Percentiles rank a stretch among this genome's conserved stretches.
Evolutionary conservation across 2,113 vertebrate species (phyloP).

Genomic region (Dasyurus viverrinus): DNA sequence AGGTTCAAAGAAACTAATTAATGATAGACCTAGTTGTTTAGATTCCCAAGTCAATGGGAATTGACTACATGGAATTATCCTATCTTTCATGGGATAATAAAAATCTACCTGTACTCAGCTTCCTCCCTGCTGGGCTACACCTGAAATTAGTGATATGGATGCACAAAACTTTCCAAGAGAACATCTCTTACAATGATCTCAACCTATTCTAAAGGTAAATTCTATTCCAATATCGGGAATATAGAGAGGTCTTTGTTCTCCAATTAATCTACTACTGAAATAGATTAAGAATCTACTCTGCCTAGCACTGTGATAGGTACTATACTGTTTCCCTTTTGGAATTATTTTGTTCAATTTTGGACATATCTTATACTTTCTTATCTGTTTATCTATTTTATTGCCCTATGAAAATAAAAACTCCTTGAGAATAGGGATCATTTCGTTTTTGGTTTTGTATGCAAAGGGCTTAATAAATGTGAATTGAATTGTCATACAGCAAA

Average conservation of each 20-base stretch:
- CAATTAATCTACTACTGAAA: background rate
- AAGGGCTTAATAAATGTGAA: background rate
- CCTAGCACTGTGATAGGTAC: background rate
- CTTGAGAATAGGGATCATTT: background rate
- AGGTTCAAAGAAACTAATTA: background rate
- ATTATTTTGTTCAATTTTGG: background rate
- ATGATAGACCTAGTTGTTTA: background rate
- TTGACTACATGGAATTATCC: background rate
- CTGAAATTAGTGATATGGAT: background rate
- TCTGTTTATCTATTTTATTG: background rate
- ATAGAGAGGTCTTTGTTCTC: background rate
- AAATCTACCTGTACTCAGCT: background rate
- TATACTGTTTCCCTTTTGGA: background rate
- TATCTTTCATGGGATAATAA: background rate
- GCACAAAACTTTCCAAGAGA: background rate
- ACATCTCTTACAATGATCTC: background rate
- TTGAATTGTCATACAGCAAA: background rate
- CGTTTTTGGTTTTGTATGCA: background rate
- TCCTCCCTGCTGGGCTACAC: background rate
- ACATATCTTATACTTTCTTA: background rate
- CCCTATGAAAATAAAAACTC: background rate
- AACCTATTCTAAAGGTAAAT: background rate
- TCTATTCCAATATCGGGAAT: background rate
- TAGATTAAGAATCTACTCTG: background rate
- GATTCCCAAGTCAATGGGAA: background rate